Evolutionary conservation across 2,113 vertebrate genomes (phyloP), one percentile per base, ranked within the genome.

Genomic region (Herpailurus yagouaroundi): DNA sequence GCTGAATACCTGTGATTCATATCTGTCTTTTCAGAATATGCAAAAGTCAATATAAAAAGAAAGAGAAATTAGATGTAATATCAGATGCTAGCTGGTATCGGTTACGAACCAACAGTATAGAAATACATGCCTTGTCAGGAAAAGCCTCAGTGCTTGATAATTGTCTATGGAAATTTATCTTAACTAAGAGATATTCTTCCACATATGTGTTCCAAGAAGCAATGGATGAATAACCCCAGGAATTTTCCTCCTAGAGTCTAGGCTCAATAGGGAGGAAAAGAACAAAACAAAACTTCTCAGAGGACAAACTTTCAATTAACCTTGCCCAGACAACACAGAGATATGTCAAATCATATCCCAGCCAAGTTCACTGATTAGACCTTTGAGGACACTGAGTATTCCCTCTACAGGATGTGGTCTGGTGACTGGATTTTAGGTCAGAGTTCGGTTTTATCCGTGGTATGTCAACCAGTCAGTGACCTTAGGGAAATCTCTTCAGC

Each of bases 1-100:
- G 90, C 91, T 98, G 73, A 95, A 92, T 97, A 82, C 90, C 86
- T 92, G 25, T 97, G 95, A 98, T 94, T 98, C 96, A 96, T 66
- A 80, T 84, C 50, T 90, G 81, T 94, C 85, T 94, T 94, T 95
- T 95, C 68, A 96, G 73, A 96, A 94, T 97, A 96, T 97, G 93
- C 77, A 97, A 97, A 97, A 94, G 84, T 82, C 48, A 96, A 84
- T 81, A 74, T 91, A 84, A 88, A 97, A 84, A 95, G 60, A 41
- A 74, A 96, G 91, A 93, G 77, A 95, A 93, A 69, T 93, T 94
- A 94, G 95, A 83, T 87, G 89, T 87, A 93, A 87, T 80, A 91
- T 93, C 91, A 87, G 73, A 92, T 73, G 63, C 69, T 84, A 91
- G 55, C 79, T 88, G 18, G 91, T 91, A 91, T 95, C 60, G 2